Evolutionary conservation across 2,888 invertebrate genomes (phyloP), one percentile per base, ranked within the genome.

Genomic region (Rhaphigaster nebulosa): DNA sequence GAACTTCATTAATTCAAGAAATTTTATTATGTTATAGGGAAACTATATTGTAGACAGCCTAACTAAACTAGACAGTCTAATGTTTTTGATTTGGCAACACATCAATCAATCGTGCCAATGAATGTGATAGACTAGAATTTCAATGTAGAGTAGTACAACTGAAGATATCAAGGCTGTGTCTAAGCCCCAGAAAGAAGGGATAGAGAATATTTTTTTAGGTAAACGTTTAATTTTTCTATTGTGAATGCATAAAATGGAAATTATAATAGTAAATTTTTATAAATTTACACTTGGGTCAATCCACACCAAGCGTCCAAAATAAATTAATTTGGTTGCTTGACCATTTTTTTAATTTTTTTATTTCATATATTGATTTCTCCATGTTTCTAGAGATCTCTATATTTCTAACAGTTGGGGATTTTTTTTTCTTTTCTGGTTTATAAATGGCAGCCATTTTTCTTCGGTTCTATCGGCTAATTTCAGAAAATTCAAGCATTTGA

Each of bases 61-160:
- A n/a, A n/a, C n/a, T n/a, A n/a, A n/a, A n/a, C 13, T 23, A 84
- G 41, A n/a, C 38, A 84, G 84, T 15, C 54, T 91, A 90, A 91
- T 91, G 91, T 91, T 91, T 91, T 91, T 91, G 91, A 91, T 91
- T 90, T 91, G 90, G 91, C 87, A 91, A 56, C 80, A 54, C 76
- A 88, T 91, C 91, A 65, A 87, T 91, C 91, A 90, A 88, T 80
- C 90, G 91, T 91, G 91, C 91, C 91, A 91, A 91, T 91, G 70
- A 89, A 76, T 89, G 70, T 84, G 45, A 84, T 84, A 76, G 76
- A 70, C 65, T 65, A 34, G 50, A 45, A 89, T 76, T 76, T 89
- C 45, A 89, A 89, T 89, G 50, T 50, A 89, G 76, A 70, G 45
- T 89, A 89, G 89, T 56, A 70, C 56, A n/a, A 89, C 45, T 89